Conservation (phyloP, 1,140 invertebrate genomes). For the Delia radicum region DNA sequence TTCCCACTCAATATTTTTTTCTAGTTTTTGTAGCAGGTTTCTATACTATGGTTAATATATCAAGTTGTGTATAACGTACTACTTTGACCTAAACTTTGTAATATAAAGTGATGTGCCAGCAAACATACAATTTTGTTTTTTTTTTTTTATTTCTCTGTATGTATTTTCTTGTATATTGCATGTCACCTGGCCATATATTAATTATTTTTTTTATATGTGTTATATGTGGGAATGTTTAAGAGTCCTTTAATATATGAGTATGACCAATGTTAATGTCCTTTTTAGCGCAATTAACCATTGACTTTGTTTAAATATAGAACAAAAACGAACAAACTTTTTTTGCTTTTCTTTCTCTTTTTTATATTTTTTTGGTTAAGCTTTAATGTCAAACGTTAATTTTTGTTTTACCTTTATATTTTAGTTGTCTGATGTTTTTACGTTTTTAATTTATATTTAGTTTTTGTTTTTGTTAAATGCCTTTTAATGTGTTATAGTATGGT, state of each 20-base stretch:
- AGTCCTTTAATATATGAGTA: constrained; percentile 8
- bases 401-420: not conserved
- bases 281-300: constrained; percentile 23
- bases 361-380: not conserved
- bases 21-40: too few species aligned
- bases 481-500: constrained; percentile 4
- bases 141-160: too few species aligned
- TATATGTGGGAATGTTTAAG: not conserved
- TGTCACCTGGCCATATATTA: not conserved
- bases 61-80: too few species aligned
- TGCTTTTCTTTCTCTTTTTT: not conserved
- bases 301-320: not conserved
- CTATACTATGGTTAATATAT: too few species aligned
- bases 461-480: not conserved
- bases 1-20: too few species aligned
- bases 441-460: not conserved
- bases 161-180: too few species aligned
- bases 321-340: not conserved
- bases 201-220: not conserved
- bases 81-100: too few species aligned
- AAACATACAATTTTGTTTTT: too few species aligned
- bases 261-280: constrained; percentile 17
- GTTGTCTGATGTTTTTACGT: not conserved
- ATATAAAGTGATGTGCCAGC: too few species aligned
- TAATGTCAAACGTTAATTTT: constrained; percentile 16